These are phyloP conservation scores for Drosophila sp. DNA, from an alignment of 1,140 invertebrate species.

Conservation along the genomic window DNA sequence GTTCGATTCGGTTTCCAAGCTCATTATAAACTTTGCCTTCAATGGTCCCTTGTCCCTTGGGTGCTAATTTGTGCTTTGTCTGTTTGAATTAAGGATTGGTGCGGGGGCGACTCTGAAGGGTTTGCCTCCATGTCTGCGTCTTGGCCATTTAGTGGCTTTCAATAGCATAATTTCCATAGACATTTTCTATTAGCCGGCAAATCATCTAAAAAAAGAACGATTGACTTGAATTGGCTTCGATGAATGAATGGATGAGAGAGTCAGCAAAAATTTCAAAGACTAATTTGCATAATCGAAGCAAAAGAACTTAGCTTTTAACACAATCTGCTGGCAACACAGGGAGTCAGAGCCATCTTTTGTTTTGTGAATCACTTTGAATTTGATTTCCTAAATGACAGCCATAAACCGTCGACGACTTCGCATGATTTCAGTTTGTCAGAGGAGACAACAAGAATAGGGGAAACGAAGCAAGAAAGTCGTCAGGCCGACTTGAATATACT, in stretches of 20 bases:
- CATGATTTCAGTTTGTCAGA: slow-evolving; percentile 30
- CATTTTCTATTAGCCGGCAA: slow-evolving; percentile 56
- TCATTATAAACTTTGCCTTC: slow-evolving; percentile 76
- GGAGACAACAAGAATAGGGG: not conserved
- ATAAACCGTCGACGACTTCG: slow-evolving; percentile 47
- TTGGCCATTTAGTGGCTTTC: slow-evolving; percentile 61
- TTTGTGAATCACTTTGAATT: slow-evolving; percentile 67
- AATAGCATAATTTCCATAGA: slow-evolving; percentile 62
- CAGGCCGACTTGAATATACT: too few species aligned
- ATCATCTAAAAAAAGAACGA: slow-evolving; percentile 61
- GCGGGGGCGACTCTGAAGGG: slow-evolving; percentile 31
- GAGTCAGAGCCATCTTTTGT: slow-evolving; percentile 39
- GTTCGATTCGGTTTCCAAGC: slow-evolving; percentile 44
- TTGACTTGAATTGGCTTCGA: slow-evolving; percentile 24
- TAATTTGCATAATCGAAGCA: slow-evolving; percentile 58
- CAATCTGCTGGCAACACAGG: slow-evolving; percentile 43
- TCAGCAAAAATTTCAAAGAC: slow-evolving; percentile 42
- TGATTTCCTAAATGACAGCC: slow-evolving; percentile 68
- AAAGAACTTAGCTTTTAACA: slow-evolving; percentile 27
- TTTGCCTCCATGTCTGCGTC: slow-evolving; percentile 10
- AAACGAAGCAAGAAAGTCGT: not conserved
- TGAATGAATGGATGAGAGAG: slow-evolving; percentile 37
- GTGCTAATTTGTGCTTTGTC: slow-evolving; percentile 66
- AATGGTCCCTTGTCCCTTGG: slow-evolving; percentile 66
- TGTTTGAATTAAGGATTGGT: slow-evolving; percentile 16